Percentiles rank a stretch among this genome's conserved stretches.
Evolutionary conservation across 2,888 invertebrate genomes (phyloP).

Genomic region (Psylliodes chrysocephalus): DNA sequence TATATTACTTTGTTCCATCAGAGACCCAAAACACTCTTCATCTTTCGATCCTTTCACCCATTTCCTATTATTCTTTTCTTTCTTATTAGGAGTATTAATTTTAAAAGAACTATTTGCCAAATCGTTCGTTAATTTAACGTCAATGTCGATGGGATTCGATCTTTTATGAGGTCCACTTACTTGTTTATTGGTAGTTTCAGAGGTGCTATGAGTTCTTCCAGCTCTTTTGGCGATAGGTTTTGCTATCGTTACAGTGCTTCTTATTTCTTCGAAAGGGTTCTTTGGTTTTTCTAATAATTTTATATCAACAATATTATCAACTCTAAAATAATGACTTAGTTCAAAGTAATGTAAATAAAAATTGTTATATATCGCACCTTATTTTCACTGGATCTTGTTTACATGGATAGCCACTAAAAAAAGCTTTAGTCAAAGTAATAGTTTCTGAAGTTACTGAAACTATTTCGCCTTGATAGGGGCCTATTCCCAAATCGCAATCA

Average conservation of each 20-base stretch:
- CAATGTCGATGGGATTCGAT: conserved; percentile 63
- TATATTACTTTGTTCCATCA: conserved; percentile 71
- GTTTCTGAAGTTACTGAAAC: conserved; percentile 75
- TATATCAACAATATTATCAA: conserved; percentile 69
- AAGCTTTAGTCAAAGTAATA: conserved; percentile 82
- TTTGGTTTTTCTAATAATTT: conserved; percentile 77
- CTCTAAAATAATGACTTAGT: conserved; percentile 35
- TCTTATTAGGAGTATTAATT: conserved; percentile 66
- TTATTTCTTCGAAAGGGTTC: conserved; percentile 55
- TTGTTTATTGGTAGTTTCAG: conserved; percentile 61
- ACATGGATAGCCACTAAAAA: conserved; percentile 81
- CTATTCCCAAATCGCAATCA: conserved; percentile 80
- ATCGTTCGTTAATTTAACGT: conserved; percentile 56
- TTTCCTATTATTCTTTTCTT: conserved; percentile 66
- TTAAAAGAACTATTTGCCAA: conserved; percentile 57
- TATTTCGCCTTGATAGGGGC: conserved; percentile 85
- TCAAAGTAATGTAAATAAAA: background rate
- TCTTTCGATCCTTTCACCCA: conserved; percentile 68
- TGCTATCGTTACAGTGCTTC: conserved; percentile 67
- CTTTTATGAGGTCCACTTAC: conserved; percentile 51
- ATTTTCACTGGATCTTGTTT: conserved; percentile 67
- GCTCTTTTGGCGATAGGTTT: conserved; percentile 68
- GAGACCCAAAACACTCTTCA: conserved; percentile 82
- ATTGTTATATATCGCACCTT: conserved; percentile 63
- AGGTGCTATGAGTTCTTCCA: conserved; percentile 63